These are phyloP conservation scores for Deilephila elpenor DNA, from an alignment of 2,888 invertebrate genomes.

Conservation along the genomic window DNA sequence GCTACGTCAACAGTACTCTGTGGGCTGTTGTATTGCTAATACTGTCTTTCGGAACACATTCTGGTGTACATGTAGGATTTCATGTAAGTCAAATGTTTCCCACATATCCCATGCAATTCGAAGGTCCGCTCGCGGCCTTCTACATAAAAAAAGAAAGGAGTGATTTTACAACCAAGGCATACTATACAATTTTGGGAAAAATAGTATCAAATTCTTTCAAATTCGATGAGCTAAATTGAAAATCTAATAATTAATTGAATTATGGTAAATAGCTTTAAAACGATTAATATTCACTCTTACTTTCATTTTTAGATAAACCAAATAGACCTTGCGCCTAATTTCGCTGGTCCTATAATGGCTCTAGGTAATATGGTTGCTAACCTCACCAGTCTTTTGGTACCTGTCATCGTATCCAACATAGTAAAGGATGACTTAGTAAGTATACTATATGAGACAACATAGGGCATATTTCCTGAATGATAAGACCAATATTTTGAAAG, in stretches of 20 bases:
- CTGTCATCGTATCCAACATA: constrained; percentile 87
- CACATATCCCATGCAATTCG: too few relatives aligned
- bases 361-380: constrained; percentile 90
- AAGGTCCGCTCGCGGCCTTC: too few relatives aligned
- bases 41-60: constrained; percentile 85
- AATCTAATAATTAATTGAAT: too few relatives aligned
- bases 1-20: constrained; percentile 65
- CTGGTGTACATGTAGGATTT: constrained; percentile 86
- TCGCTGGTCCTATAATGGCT: constrained; percentile 91
- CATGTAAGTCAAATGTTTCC: constrained; percentile 68
- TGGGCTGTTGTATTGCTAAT: constrained; percentile 82
- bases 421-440: constrained; percentile 81
- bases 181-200: too few relatives aligned
- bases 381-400: constrained; percentile 88
- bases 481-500: too few relatives aligned
- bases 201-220: too few relatives aligned
- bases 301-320: constrained; percentile 85
- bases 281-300: not conserved
- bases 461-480: too few relatives aligned
- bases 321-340: constrained; percentile 91
- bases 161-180: too few relatives aligned
- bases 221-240: too few relatives aligned
- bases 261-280: too few relatives aligned
- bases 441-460: not conserved
- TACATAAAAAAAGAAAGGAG: too few relatives aligned